Base-by-base conservation (phyloP, 2,888 invertebrate species). In the Euclidia mi region DNA sequence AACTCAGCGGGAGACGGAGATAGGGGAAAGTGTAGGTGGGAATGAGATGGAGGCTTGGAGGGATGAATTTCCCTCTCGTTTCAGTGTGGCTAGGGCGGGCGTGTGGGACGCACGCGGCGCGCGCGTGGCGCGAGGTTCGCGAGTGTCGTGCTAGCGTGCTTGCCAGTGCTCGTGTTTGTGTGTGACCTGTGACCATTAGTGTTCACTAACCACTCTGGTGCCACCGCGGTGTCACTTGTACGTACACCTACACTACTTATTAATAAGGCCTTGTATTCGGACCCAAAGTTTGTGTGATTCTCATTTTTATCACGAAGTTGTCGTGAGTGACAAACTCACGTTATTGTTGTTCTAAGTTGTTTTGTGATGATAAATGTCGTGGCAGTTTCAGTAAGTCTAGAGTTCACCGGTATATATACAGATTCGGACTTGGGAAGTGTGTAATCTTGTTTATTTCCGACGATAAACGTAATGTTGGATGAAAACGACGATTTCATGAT, bases 11-110 rank as follows among this genome's bases (percentile, higher is more conserved):
- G 88, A 79, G 81, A 88, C 58, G 64, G 69, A 65, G 10, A 65
- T 65, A 78, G 9, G 2, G 63, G 69, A 60, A 37, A 37, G 59
- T 65, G 53, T 56, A 57, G 77, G 80, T 43, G 61, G 4, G 78
- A 81, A 45, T 58, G 77, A 65, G 86, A 84, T n/a, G 60, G 68
- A 40, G 14, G 49, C 49, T 45, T 37, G 64, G 65, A 83, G 89
- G 88, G 88, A 78, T 79, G 86, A 79, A n/a, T 92, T 93, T 93
- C 92, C 88, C 92, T 93, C 89, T 92, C 91, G 89, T 87, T 90
- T 82, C 86, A 89, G 90, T 90, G 81, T 63, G 74, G 70, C 70
- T 71, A 46, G 81, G 81, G 84, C 84, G 86, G 78, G 76, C 79
- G 78, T 61, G 76, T 65, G 68, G 49, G 66, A 53, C 74, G 56